Percentiles rank a stretch among this genome's conserved stretches.
Evolutionary conservation across 2,797 vertebrate species (phyloP).

Genomic region (Okamejei kenojei): DNA sequence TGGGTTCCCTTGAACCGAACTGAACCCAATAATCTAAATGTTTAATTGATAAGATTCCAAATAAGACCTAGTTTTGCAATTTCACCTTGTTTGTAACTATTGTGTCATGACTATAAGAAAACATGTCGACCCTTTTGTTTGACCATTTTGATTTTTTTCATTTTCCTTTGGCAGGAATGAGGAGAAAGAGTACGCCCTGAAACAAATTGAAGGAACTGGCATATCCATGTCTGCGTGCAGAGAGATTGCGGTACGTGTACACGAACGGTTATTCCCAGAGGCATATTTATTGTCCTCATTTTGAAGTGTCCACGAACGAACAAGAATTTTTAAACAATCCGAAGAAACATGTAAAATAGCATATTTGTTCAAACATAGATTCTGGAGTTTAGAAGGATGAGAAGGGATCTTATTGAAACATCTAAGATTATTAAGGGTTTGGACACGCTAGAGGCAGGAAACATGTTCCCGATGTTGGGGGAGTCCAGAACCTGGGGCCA

Average conservation of each 20-base stretch:
- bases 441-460: too few relatives aligned
- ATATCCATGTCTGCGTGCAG: slow-evolving; percentile 99
- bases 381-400: too few relatives aligned
- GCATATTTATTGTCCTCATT: background rate
- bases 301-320: background rate
- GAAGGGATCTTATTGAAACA: too few relatives aligned
- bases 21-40: too few relatives aligned
- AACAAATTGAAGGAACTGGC: slow-evolving; percentile 99
- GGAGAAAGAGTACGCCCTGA: slow-evolving; percentile 96
- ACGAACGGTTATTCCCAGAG: slow-evolving; percentile 14
- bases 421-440: too few relatives aligned
- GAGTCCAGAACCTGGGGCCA: too few relatives aligned
- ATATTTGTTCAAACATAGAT: background rate
- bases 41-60: too few relatives aligned
- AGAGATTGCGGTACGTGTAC: slow-evolving; percentile 92
- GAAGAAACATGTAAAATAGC: background rate
- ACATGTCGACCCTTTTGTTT: background rate
- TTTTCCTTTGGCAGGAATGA: slow-evolving; percentile 74
- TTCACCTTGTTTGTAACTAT: background rate
- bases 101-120: background rate
- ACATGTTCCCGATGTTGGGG: too few relatives aligned
- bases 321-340: background rate
- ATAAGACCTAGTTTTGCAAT: background rate
- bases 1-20: too few relatives aligned
- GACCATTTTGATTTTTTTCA: slow-evolving; percentile 40